Evolutionary conservation across 2,797 vertebrate species (phyloP).

Genomic region (Lophius americanus): DNA sequence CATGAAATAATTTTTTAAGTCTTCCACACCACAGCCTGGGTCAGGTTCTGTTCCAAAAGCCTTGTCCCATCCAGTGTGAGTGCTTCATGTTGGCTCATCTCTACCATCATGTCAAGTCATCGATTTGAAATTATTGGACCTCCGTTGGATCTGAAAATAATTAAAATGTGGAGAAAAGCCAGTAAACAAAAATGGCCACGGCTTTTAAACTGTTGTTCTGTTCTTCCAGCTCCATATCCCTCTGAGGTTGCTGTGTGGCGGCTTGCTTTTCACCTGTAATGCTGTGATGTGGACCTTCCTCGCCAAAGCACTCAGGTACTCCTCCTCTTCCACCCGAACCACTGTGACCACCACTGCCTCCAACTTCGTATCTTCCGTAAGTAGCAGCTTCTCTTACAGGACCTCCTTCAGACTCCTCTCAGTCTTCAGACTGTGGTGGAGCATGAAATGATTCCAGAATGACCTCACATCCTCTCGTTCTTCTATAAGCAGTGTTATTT

Average conservation of each 20-base stretch:
- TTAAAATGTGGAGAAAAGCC: too few relatives aligned
- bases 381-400: conserved; percentile 57
- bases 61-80: too few relatives aligned
- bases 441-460: conserved; percentile 23
- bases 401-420: too few relatives aligned
- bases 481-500: conserved; percentile 40
- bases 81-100: too few relatives aligned
- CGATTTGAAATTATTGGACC: too few relatives aligned
- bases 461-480: conserved; percentile 26
- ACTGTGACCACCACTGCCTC: conserved; percentile 92
- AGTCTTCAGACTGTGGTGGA: background rate
- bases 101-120: too few relatives aligned
- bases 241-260: conserved; percentile 80
- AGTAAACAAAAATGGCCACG: too few relatives aligned
- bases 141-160: too few relatives aligned
- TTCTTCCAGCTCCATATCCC: conserved; percentile 82
- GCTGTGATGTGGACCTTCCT: conserved; percentile 96
- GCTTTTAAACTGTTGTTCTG: background rate
- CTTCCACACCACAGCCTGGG: too few relatives aligned
- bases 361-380: conserved; percentile 93
- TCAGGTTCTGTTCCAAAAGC: too few relatives aligned
- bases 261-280: conserved; percentile 87
- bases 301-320: conserved; percentile 91
- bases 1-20: too few relatives aligned
- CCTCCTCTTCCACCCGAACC: conserved; percentile 89